Evolutionary conservation across 1,140 invertebrate genomes (phyloP), one percentile per base, ranked within the genome.

Genomic region (Riptortus pedestris): DNA sequence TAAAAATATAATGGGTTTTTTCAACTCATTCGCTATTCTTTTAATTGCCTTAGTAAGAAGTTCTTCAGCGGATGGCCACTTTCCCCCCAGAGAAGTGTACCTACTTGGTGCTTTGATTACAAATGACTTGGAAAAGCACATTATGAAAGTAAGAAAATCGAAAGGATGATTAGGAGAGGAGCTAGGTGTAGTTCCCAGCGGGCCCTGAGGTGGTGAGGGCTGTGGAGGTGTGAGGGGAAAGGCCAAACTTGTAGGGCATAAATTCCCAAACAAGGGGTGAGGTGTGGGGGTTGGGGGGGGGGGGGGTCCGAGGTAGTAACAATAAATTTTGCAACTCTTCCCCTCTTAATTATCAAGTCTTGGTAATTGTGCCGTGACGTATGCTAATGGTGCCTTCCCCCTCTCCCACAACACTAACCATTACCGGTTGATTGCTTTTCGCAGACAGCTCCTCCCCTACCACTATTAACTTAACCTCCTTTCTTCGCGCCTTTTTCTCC

Each of bases 401-500:
- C 31, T 14, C 5, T 14, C 31, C 31, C 59, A 38, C 31, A 31
- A 43, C 22, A 29, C 59, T 29, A 29, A 60, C 59, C 27, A 29
- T 60, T 60, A 60, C 59, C 28, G 59, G 28, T 31, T 60, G 59
- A 60, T 60, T 60, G 59, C 59, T 63, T 63, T 24, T 24, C 43
- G 60, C 66, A 66, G 28, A 65, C 65, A 43, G 63, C 68, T 20
- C 66, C 48, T 65, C 68, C 63, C 43, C 64, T n/a, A n/a, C n/a
- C n/a, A n/a, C n/a, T n/a, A n/a, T n/a, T n/a, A n/a, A n/a, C n/a
- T n/a, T n/a, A n/a, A n/a, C n/a, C n/a, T n/a, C n/a, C n/a, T n/a
- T n/a, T n/a, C n/a, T n/a, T n/a, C n/a, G n/a, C n/a, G n/a, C n/a
- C n/a, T n/a, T n/a, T n/a, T n/a, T n/a, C n/a, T n/a, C n/a, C n/a